Evolutionary conservation across 2,888 invertebrate species (phyloP).

Genomic region (Odontocerum albicorne): DNA sequence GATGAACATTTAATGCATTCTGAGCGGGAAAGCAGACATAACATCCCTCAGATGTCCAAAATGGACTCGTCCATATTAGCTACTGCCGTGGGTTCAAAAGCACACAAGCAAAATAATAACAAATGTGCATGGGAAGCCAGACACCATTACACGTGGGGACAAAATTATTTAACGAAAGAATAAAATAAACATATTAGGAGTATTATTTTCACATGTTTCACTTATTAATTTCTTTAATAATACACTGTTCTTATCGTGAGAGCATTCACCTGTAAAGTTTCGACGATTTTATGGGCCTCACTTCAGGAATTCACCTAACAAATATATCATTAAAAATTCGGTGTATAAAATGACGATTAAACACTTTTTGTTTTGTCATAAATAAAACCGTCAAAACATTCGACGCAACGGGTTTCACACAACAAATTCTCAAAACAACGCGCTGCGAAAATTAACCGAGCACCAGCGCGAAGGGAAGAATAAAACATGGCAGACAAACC

Average conservation of each 20-base stretch:
- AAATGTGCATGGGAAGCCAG: slow-evolving; percentile 64
- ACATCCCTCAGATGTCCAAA: slow-evolving; percentile 37
- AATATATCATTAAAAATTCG: slow-evolving; percentile 12
- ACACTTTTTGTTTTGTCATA: slow-evolving; percentile 18
- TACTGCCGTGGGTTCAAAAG: slow-evolving; percentile 58
- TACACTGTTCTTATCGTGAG: slow-evolving; percentile 28
- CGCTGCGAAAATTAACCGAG: slow-evolving; percentile 47
- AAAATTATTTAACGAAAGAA: neutral
- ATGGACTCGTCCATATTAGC: slow-evolving; percentile 54
- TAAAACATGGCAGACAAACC: slow-evolving; percentile 56
- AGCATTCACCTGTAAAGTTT: slow-evolving; percentile 36
- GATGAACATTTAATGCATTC: too few species aligned
- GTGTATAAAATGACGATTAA: slow-evolving; percentile 5
- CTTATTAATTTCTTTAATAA: slow-evolving; percentile 42
- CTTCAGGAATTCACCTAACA: slow-evolving; percentile 40
- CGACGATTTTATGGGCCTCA: slow-evolving; percentile 29
- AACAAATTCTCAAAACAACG: slow-evolving; percentile 49
- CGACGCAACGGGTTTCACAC: slow-evolving; percentile 15
- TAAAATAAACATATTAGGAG: neutral
- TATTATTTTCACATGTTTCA: slow-evolving; percentile 41
- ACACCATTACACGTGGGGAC: slow-evolving; percentile 54
- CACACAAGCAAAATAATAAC: slow-evolving; percentile 72
- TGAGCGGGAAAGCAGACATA: slow-evolving; percentile 20
- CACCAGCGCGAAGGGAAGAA: slow-evolving; percentile 57
- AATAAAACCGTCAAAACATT: slow-evolving; percentile 14